Conservation (phyloP, 1,140 invertebrate genomes). For the Drosophila mayri region DNA sequence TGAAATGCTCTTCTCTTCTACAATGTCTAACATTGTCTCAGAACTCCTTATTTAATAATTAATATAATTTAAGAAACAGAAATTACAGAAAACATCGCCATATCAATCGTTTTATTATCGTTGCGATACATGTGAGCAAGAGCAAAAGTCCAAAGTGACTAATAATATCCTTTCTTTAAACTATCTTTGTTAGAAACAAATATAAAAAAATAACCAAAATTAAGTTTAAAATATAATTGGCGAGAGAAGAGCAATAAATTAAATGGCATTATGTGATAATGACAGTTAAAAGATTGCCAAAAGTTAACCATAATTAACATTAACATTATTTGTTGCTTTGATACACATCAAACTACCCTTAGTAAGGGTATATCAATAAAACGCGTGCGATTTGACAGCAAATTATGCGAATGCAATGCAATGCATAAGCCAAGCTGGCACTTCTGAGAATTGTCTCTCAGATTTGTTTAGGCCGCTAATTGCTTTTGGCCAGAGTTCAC, state of each 20-base stretch:
- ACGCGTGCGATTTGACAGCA: slow-evolving; percentile 49
- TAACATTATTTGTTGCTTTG: neutral
- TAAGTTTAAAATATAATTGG: no score
- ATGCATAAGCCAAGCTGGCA: slow-evolving; percentile 24
- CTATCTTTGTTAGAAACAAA: no score
- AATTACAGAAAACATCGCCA: neutral
- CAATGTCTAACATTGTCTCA: neutral
- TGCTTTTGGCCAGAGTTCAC: slow-evolving; percentile 47
- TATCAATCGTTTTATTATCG: neutral
- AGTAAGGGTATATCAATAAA: slow-evolving; percentile 19
- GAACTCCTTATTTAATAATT: neutral
- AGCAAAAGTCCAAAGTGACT: neutral
- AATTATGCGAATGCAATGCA: slow-evolving; percentile 50
- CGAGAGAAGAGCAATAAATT: no score
- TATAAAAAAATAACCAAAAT: no score
- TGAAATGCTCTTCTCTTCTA: slow-evolving; percentile 13
- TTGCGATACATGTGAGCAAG: neutral
- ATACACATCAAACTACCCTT: neutral
- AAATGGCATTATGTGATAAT: no score
- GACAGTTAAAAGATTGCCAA: no score
- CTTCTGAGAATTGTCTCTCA: slow-evolving; percentile 48
- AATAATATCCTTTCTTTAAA: neutral
- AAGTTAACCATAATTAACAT: no score
- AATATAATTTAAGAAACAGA: neutral
- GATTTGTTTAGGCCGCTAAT: slow-evolving; percentile 51